Percentiles rank a stretch among this genome's conserved stretches.
phyloP scores from a whole-genome alignment of 2,888 invertebrate species.

The Agrotis clavis region DNA sequence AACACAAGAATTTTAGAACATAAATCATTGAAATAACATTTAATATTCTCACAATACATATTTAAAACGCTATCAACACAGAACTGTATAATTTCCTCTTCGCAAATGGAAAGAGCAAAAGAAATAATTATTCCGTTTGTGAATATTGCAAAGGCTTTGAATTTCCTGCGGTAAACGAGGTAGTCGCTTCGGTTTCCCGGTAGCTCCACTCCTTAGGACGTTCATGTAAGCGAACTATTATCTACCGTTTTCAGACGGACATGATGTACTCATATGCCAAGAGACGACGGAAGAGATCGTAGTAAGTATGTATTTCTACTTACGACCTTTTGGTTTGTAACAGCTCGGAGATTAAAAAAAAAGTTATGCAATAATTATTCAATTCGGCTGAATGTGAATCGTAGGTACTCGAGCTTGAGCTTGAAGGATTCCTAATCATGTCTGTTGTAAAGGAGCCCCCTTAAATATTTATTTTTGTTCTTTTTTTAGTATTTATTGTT shows the following conservation, averaged over 20 bases:
- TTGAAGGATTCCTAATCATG: too few relatives aligned
- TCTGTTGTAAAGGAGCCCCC: too few relatives aligned
- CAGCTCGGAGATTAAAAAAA: not conserved
- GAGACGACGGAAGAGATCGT: not conserved
- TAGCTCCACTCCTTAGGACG: conserved; percentile 16
- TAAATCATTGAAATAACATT: not conserved
- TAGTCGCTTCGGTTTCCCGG: conserved; percentile 57
- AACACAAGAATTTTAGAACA: not conserved
- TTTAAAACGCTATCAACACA: conserved; percentile 25
- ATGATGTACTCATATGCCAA: not conserved
- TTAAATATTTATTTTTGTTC: too few relatives aligned
- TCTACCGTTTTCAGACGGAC: conserved; percentile 23
- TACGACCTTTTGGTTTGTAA: not conserved
- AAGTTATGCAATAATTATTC: too few relatives aligned
- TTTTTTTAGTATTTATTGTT: too few relatives aligned
- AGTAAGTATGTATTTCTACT: not conserved
- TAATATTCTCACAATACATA: not conserved
- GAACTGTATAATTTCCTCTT: conserved; percentile 53
- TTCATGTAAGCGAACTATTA: conserved; percentile 43
- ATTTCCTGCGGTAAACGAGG: conserved; percentile 67
- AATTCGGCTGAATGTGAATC: too few relatives aligned
- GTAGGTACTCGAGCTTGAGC: too few relatives aligned
- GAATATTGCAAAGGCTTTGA: conserved; percentile 62
- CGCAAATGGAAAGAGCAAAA: conserved; percentile 54
- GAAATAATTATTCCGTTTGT: conserved; percentile 61